Evolutionary conservation across 1,140 invertebrate genomes (phyloP).

Genomic region (Nasonia longicornis): DNA sequence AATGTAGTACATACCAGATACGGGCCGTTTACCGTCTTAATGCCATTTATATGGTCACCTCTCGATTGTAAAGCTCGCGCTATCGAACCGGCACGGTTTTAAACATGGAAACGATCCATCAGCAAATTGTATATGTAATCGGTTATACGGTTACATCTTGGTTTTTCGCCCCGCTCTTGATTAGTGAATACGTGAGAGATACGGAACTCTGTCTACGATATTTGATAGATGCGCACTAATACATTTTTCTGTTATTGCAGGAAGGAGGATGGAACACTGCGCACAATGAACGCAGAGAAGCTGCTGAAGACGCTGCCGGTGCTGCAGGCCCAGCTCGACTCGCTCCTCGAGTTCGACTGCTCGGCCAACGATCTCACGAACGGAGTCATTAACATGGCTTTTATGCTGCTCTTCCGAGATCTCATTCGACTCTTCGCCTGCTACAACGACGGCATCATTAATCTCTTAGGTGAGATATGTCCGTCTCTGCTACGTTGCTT

Average conservation of each 20-base stretch:
- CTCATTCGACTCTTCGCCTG: constrained; percentile 98
- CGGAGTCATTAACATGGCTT: constrained; percentile 98
- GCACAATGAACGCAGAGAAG: constrained; percentile 98
- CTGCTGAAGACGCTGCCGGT: constrained; percentile 96
- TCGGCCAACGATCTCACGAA: constrained; percentile 97
- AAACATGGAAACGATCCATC: neutral
- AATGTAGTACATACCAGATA: neutral
- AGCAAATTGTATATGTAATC: neutral
- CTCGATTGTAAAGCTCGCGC: neutral
- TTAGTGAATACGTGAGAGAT: neutral
- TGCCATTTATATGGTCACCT: neutral
- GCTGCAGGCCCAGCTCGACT: constrained; percentile 95
- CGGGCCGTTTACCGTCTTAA: neutral
- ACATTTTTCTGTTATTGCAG: constrained; percentile 69
- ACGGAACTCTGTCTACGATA: too few relatives aligned
- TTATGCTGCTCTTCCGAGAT: constrained; percentile 98
- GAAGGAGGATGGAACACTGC: constrained; percentile 95
- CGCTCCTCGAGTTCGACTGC: constrained; percentile 97
- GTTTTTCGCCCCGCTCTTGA: neutral
- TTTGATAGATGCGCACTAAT: neutral
- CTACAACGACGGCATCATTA: constrained; percentile 99
- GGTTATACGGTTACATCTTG: neutral
- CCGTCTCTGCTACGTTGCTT: neutral
- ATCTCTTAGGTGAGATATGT: constrained; percentile 82
- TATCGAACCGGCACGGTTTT: neutral